Percentiles rank a stretch among this genome's conserved stretches.
Evolutionary conservation across 2,888 invertebrate genomes (phyloP).

Genomic region (Harpalus rubripes): DNA sequence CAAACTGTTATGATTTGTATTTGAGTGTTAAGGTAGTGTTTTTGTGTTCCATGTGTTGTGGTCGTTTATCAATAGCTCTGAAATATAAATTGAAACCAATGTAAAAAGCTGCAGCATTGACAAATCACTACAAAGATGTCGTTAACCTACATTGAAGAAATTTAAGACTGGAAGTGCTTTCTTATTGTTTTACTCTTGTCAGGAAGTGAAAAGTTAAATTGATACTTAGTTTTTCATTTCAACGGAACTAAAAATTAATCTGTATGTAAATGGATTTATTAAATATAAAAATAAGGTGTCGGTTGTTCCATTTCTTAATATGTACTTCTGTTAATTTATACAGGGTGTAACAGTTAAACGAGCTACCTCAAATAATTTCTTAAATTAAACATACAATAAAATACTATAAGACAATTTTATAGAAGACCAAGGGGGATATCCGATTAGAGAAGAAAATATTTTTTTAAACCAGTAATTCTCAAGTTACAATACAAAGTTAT

Average conservation of each 20-base stretch:
- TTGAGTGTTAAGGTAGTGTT: neutral
- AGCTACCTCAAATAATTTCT: no score
- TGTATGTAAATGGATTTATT: neutral
- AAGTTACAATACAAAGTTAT: no score
- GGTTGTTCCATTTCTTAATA: no score
- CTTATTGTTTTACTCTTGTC: neutral
- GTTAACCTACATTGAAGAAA: neutral
- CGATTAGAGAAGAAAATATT: no score
- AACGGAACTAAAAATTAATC: neutral
- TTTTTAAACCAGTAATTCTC: no score
- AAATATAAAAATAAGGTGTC: neutral
- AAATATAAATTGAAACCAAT: neutral
- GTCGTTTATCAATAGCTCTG: neutral
- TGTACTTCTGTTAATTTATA: no score
- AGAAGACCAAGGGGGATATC: no score
- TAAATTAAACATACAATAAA: no score
- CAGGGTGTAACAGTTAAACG: no score
- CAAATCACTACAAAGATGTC: constrained; percentile 5
- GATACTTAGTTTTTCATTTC: neutral
- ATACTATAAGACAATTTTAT: no score
- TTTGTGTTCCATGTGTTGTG: neutral
- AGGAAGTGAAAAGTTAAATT: neutral
- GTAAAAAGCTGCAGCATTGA: neutral
- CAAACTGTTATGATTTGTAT: constrained; percentile 3
- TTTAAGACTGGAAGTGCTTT: neutral